Evolutionary conservation across 2,888 invertebrate genomes (phyloP), one percentile per base, ranked within the genome.

Genomic region (Troilus luridus): DNA sequence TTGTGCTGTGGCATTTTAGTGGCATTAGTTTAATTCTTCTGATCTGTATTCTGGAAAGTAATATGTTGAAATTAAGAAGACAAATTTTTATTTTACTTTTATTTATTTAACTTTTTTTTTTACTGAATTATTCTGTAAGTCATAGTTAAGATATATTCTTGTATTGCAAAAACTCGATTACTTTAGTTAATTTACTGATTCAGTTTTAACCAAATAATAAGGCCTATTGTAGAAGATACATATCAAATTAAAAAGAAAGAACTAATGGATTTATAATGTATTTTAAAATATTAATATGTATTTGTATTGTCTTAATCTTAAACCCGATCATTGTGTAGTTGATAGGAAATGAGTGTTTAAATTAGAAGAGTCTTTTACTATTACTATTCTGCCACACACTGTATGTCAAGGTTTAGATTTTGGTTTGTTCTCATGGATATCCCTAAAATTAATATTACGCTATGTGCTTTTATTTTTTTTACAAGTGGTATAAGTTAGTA

Each of bases 171-270:
- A 85, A 85, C 6, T 54, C 56, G 56, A 56, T 85, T 85, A n/a
- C 56, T 56, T 56, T 56, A 85, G 54, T 85, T 56, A 27, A 56
- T n/a, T 58, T 56, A 85, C 56, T 85, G 85, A 56, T 85, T 85
- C 85, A 85, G 56, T 85, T 56, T 12, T 56, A 58, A 85, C 21
- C 12, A 77, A 85, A 56, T 85, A 85, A 58, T 10, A 77, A 90
- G 90, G 90, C 90, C 90, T 90, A 90, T 77, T 72, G 90, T 90
- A 90, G 90, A 54, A 27, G 77, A 90, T 90, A 90, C 90, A 90
- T 90, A 90, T 90, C 90, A 90, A 88, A 88, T 58, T 88, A 59
- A 90, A 72, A 72, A n/a, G 85, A 77, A 54, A 67, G 56, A 59
- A 56, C 67, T 90, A 77, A 72, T 67, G 72, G 41, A 90, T 41